Percentiles rank a stretch among this genome's conserved stretches.
Evolutionary conservation across 2,797 vertebrate species (phyloP).

Genomic region (Euphonia xanthogaster): DNA sequence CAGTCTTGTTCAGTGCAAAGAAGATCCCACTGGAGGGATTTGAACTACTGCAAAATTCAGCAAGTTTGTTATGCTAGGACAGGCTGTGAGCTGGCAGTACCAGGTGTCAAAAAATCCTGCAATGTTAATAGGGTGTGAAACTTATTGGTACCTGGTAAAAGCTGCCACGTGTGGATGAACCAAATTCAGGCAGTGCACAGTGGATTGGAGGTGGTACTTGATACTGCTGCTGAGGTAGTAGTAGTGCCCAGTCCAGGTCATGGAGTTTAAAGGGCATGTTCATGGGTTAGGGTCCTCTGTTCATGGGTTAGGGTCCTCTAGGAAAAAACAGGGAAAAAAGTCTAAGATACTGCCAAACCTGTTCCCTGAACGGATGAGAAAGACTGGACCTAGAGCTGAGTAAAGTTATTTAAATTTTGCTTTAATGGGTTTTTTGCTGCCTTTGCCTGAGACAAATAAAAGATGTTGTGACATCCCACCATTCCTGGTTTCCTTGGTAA

Average conservation of each 20-base stretch:
- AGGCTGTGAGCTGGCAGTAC: neutral
- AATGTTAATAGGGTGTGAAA: neutral
- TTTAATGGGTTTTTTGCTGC: neutral
- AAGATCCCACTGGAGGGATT: neutral
- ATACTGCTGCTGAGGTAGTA: fast-evolving
- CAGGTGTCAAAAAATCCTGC: neutral
- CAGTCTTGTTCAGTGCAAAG: neutral
- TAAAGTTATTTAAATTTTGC: neutral
- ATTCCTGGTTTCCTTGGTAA: constrained; percentile 56
- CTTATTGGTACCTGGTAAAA: neutral
- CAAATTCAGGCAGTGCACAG: neutral
- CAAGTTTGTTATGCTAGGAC: fast-evolving
- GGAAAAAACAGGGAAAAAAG: neutral
- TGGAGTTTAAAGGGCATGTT: neutral
- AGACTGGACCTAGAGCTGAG: neutral
- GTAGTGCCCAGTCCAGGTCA: neutral
- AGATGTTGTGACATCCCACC: neutral
- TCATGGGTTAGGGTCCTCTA: neutral
- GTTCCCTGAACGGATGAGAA: neutral
- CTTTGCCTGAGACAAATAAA: constrained; percentile 25
- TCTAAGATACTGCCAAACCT: neutral
- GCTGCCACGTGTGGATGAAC: neutral
- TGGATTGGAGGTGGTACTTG: neutral
- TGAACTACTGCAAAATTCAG: neutral
- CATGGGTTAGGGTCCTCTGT: neutral